Percentiles rank a stretch among this genome's conserved stretches.
Evolutionary conservation across 2,113 vertebrate species (phyloP).

Genomic region (Rhinopithecus roxellana): DNA sequence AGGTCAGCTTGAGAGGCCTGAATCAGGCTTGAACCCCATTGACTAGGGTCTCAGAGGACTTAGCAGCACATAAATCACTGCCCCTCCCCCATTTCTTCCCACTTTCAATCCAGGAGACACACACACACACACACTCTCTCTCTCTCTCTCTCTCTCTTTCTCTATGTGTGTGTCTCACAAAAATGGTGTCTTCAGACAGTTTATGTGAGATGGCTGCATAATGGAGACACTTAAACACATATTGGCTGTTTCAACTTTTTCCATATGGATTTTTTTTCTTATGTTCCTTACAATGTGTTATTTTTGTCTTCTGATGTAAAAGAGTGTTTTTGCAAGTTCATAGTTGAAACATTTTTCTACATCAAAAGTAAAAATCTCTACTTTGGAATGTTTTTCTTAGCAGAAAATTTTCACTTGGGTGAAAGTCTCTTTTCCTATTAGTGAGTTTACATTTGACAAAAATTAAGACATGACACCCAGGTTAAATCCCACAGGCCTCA

Average conservation of each 20-base stretch:
- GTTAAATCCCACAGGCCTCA: not conserved
- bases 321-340: not conserved
- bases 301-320: constrained; percentile 1
- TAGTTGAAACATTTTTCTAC: constrained; percentile 40
- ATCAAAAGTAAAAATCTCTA: constrained; percentile 14
- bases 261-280: not conserved
- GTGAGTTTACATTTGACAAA: not conserved
- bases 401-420: no score
- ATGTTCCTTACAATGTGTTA: not conserved
- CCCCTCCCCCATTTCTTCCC: not conserved
- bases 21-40: not conserved
- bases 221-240: not conserved
- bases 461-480: constrained; percentile 10
- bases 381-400: not conserved
- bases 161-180: not conserved
- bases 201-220: not conserved
- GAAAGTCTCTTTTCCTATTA: not conserved
- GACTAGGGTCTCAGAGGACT: not conserved
- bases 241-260: not conserved
- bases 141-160: no score
- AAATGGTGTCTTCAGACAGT: not conserved
- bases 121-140: not conserved
- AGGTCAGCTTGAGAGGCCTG: fast-evolving
- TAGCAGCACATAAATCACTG: no score
- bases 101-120: not conserved